Base-by-base conservation (phyloP, 92 coral and sea anemone genomes). In the Epizoanthus stellaris region DNA sequence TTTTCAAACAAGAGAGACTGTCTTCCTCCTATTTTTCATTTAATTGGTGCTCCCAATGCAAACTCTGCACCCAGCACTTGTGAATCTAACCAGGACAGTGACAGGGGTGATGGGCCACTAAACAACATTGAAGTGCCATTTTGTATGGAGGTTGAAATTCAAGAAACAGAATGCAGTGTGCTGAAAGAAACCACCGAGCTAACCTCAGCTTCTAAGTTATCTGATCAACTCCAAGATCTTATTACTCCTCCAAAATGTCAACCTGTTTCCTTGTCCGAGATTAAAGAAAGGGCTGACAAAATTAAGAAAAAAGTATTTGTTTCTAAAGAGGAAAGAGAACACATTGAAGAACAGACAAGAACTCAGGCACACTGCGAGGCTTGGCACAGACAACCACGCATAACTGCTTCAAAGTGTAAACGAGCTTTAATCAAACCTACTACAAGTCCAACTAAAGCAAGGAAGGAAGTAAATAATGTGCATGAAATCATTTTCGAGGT, bases 381-480 rank as follows among this genome's bases (percentile, higher is more conserved):
- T 62, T 87, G 81, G 81, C 80, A 71, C 61, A 72, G 74, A 64
- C 86, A 80, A 61, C 86, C 85, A 3, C 86, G 81, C 20, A 80
- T 87, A 70, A 87, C 90, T 70, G 90, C 86, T 69, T 86, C 75
- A 59, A 86, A 86, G 77, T 86, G 89, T 43, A 80, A 86, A 70
- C 25, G 89, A 70, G 89, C 85, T 43, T 72, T 87, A 56, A 70
- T 87, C 58, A 87, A 70, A 54, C 68, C 82, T 17, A 87, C 66
- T 14, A 87, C 90, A 0, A 80, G 89, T 71, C 89, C 89, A 20
- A 80, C 79, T 17, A 86, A 80, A 71, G 86, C 81, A 25, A 80
- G 72, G 81, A 52, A 60, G 12, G 88, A 85, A 52, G 76, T 85
- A 60, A 52, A 85, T 85, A 60, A 77, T 86, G 90, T 3, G 81